Evolutionary conservation across 2,888 invertebrate species (phyloP).

Genomic region (Melanchra persicariae): DNA sequence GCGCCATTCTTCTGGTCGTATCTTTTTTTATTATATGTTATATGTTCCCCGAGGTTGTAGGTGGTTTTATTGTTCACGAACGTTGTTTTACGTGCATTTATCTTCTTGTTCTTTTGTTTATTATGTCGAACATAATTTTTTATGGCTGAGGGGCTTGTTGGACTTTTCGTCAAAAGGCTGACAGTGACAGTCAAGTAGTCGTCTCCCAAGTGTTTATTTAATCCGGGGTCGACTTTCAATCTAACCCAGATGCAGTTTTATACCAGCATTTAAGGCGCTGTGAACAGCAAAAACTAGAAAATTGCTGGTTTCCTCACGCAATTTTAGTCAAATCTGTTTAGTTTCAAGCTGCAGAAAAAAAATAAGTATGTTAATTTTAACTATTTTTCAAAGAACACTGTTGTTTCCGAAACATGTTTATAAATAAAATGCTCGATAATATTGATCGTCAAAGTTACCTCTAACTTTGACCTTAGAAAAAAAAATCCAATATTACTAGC

Average conservation of each 20-base stretch:
- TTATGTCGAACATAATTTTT: neutral
- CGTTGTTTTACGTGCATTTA: slow-evolving; percentile 15
- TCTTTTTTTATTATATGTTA: slow-evolving; percentile 42
- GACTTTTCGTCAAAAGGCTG: neutral
- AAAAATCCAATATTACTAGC: too few relatives aligned
- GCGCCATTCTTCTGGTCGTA: slow-evolving; percentile 25
- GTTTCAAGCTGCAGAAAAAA: too few relatives aligned
- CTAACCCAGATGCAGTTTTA: neutral
- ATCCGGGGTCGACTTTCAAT: neutral
- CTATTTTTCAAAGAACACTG: too few relatives aligned
- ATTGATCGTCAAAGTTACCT: too few relatives aligned
- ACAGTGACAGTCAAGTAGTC: neutral
- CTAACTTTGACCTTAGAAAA: too few relatives aligned
- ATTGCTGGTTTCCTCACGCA: too few relatives aligned
- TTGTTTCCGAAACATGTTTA: too few relatives aligned
- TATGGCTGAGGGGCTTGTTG: slow-evolving; percentile 1
- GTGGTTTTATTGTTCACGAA: slow-evolving; percentile 40
- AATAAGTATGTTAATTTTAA: too few relatives aligned
- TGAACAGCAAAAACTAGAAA: too few relatives aligned
- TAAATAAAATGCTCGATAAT: too few relatives aligned
- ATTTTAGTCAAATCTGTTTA: too few relatives aligned
- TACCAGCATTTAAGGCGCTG: neutral
- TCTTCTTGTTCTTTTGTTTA: slow-evolving; percentile 20
- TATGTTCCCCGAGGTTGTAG: slow-evolving; percentile 11
- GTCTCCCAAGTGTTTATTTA: too few relatives aligned